Evolutionary conservation across 2,888 invertebrate species (phyloP).

Genomic region (Caenorhabditis sp.): DNA sequence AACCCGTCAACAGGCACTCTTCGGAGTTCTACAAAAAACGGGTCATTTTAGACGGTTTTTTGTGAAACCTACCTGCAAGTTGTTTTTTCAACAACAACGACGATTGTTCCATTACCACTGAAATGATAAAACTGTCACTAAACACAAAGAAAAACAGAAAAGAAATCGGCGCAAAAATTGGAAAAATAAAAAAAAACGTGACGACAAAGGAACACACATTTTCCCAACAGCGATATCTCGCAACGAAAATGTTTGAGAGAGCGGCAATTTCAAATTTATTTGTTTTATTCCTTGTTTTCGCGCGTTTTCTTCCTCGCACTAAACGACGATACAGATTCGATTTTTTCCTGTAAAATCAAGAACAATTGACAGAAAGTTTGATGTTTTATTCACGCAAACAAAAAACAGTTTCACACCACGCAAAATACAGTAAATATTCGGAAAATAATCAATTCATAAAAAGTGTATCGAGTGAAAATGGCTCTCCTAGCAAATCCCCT

Average conservation of each 20-base stretch:
- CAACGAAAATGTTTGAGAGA: not conserved
- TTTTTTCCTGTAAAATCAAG: no score
- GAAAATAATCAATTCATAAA: conserved; percentile 16
- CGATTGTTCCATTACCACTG: conserved; percentile 49
- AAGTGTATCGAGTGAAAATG: conserved; percentile 7
- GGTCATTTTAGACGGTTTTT: no score
- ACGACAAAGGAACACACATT: not conserved
- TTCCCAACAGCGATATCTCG: not conserved
- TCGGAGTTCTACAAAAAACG: conserved; percentile 82
- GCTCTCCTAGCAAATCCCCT: conserved; percentile 40
- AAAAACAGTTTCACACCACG: conserved; percentile 3
- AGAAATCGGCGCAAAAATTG: not conserved
- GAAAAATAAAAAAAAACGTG: not conserved
- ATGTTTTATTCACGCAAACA: no score
- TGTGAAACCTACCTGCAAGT: conserved; percentile 50
- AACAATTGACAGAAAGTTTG: no score
- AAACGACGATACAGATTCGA: no score
- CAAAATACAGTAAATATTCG: not conserved
- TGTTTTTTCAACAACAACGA: conserved; percentile 63
- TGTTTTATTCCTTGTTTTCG: not conserved
- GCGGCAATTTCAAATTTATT: not conserved
- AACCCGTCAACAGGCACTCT: conserved; percentile 99
- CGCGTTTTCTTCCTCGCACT: not conserved
- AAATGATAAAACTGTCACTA: not conserved
- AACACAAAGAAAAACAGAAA: not conserved